A percentile compares a stretch with the other conserved stretches of the same genome.
Conservation (phyloP, 2,888 invertebrate genomes). For the Rhamphomyia laevipes region DNA sequence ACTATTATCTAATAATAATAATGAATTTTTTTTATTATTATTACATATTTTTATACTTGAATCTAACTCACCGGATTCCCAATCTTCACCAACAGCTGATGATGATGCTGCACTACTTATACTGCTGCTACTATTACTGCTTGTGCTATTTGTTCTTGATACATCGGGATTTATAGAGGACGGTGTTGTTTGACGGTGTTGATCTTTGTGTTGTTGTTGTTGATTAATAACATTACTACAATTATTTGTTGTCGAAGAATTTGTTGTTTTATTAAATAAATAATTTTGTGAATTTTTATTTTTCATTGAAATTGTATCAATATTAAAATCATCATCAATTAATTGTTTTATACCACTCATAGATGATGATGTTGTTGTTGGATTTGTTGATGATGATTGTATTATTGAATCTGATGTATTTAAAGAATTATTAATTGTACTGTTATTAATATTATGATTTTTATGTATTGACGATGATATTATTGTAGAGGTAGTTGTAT, state of each 20-base stretch:
- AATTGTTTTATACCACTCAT: conserved; percentile 5
- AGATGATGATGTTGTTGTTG: conserved; percentile 10
- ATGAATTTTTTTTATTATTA: not conserved
- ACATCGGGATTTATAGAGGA: conserved; percentile 14
- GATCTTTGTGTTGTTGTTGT: conserved; percentile 8
- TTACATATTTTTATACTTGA: not conserved
- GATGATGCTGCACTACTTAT: conserved; percentile 29
- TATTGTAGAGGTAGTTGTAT: conserved; percentile 7
- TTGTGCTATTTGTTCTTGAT: conserved; percentile 16
- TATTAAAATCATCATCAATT: conserved; percentile 3
- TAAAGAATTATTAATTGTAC: not conserved
- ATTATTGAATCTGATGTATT: conserved; percentile 1
- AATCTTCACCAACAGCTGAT: conserved; percentile 29
- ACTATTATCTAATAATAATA: not conserved
- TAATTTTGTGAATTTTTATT: conserved; percentile 1
- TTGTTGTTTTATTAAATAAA: not conserved
- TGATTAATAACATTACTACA: conserved; percentile 1
- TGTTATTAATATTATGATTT: conserved; percentile 12
- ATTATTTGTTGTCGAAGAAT: not conserved
- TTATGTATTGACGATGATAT: conserved; percentile 14
- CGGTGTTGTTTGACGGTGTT: conserved; percentile 2
- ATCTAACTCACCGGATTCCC: conserved; percentile 38
- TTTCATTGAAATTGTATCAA: conserved; percentile 3
- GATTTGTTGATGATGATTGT: conserved; percentile 9
- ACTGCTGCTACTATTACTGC: conserved; percentile 20